Conservation (phyloP, 1,140 invertebrate genomes). For the Heliothis subflexa region DNA sequence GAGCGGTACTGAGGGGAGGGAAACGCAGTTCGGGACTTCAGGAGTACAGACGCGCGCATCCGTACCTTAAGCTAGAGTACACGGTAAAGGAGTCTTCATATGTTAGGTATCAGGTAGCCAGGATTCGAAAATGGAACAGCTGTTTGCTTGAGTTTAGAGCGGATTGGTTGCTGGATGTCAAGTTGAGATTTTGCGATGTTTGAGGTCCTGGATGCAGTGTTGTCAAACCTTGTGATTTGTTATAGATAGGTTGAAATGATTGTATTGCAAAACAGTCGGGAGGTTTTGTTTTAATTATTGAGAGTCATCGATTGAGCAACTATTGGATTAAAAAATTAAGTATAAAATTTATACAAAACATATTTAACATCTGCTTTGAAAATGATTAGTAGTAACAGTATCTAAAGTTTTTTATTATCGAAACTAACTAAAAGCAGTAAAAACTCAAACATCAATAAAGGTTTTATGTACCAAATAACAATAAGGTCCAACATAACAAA, state of each 20-base stretch:
- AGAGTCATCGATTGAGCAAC: no score
- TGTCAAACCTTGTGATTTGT: neutral
- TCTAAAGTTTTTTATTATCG: no score
- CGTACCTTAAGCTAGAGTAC: constrained; percentile 73
- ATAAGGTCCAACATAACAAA: constrained; percentile 6
- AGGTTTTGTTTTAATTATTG: no score
- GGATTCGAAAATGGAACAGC: constrained; percentile 36
- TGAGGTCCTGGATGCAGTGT: neutral
- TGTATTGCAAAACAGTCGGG: no score
- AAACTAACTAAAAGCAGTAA: neutral
- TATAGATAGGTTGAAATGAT: neutral
- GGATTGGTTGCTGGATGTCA: neutral
- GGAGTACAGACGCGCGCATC: constrained; percentile 80
- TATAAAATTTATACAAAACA: no score
- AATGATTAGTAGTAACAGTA: no score
- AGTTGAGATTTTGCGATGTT: neutral
- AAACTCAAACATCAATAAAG: neutral
- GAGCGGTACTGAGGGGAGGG: constrained; percentile 79
- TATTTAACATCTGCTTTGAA: no score
- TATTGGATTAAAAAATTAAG: no score
- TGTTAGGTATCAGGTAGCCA: constrained; percentile 46
- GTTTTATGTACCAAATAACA: neutral
- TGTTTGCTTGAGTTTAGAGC: constrained; percentile 19
- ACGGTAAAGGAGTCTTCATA: constrained; percentile 63
- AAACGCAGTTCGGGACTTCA: constrained; percentile 43